phyloP scores from a whole-genome alignment of 37 sponge, comb jelly and placozoan species.

The Theonella swinhoei region DNA sequence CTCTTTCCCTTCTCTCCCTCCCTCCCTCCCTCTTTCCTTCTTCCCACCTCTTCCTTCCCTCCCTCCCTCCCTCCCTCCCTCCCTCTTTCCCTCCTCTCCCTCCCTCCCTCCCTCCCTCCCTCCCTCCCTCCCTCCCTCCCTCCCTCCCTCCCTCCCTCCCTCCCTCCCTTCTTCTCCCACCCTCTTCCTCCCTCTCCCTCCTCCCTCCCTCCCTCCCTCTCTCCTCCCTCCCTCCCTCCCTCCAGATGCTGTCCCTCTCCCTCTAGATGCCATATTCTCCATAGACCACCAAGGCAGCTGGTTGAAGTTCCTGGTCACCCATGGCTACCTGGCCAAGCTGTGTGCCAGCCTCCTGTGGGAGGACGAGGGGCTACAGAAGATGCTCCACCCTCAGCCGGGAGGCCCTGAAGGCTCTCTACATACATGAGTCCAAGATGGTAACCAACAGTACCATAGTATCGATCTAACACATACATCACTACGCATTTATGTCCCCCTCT shows the following conservation, averaged over 20 bases:
- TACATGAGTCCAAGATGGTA: slow-evolving; percentile 95
- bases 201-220: background rate
- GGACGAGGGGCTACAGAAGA: slow-evolving; percentile 75
- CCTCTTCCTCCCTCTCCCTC: too few species aligned
- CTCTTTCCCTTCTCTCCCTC: slow-evolving; percentile 14
- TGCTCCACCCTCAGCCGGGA: slow-evolving; percentile 70
- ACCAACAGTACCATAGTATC: background rate
- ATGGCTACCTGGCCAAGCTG: slow-evolving; percentile 79
- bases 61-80: too few species aligned
- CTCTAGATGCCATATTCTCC: slow-evolving; percentile 74
- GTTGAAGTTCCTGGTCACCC: slow-evolving; percentile 65
- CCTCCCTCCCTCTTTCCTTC: slow-evolving; percentile 69
- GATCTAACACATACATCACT: background rate
- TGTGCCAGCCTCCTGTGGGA: slow-evolving; percentile 81
- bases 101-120: too few species aligned
- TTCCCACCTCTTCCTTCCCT: too few species aligned
- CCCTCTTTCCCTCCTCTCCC: slow-evolving; percentile 3
- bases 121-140: too few species aligned
- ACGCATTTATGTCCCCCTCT: background rate
- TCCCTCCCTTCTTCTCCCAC: too few species aligned
- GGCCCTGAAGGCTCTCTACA: slow-evolving; percentile 79
- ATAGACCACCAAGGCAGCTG: slow-evolving; percentile 75
- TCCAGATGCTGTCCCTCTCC: slow-evolving; percentile 87
- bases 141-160: too few species aligned
- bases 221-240: slow-evolving; percentile 1